phyloP scores from a whole-genome alignment of 2,797 vertebrate species.

The Heliangelus exortis region DNA sequence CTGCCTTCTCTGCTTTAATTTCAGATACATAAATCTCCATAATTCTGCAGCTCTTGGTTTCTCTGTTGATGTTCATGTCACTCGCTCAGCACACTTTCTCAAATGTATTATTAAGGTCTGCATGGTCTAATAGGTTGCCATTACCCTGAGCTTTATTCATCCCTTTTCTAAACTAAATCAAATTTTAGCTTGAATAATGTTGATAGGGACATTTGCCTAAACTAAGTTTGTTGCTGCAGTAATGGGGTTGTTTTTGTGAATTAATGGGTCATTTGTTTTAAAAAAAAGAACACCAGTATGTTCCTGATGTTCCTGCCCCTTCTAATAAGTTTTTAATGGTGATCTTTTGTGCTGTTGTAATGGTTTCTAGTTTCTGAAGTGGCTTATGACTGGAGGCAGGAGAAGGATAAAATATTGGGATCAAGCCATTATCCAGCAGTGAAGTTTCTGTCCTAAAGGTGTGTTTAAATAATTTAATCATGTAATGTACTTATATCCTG shows the following conservation, averaged over 20 bases:
- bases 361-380: constrained; percentile 60
- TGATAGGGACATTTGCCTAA: constrained; percentile 63
- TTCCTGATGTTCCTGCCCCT: constrained; percentile 52
- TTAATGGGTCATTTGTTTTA: constrained; percentile 75
- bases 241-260: constrained; percentile 70
- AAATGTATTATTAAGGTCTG: constrained; percentile 62
- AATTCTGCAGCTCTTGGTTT: constrained; percentile 40
- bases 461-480: constrained; percentile 46
- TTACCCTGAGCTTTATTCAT: constrained; percentile 58
- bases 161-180: constrained; percentile 72
- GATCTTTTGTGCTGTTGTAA: constrained; percentile 71
- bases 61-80: constrained; percentile 42
- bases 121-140: constrained; percentile 59
- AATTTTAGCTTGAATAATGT: constrained; percentile 71
- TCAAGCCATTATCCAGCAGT: constrained; percentile 17
- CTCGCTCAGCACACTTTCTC: constrained; percentile 33
- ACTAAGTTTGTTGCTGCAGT: constrained; percentile 58
- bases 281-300: constrained; percentile 65
- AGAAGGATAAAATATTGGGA: constrained; percentile 40
- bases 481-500: constrained; percentile 33
- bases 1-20: neutral
- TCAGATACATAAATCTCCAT: neutral
- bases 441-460: constrained; percentile 44
- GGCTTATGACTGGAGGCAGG: constrained; percentile 46
- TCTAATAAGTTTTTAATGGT: constrained; percentile 70